Conservation (phyloP, 2,888 invertebrate genomes). For the Ischnus inquisitorius region DNA sequence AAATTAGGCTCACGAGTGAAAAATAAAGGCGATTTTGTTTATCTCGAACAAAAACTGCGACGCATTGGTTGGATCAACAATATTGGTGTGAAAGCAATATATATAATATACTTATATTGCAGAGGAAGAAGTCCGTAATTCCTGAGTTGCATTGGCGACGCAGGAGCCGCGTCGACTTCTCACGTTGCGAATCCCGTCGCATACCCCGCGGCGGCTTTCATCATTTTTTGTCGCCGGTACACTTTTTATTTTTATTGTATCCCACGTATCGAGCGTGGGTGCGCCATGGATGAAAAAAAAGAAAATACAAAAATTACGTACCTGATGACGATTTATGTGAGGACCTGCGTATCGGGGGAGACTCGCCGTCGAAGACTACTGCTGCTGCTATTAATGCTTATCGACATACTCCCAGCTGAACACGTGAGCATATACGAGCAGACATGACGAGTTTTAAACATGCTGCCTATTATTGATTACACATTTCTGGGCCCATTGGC, state of each 20-base stretch:
- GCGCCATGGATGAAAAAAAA: conserved; percentile 62
- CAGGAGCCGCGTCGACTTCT: conserved; percentile 60
- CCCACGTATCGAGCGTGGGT: conserved; percentile 78
- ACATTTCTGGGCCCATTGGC: not conserved
- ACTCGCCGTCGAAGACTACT: conserved; percentile 62
- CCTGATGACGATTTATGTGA: conserved; percentile 81
- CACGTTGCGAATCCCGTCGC: conserved; percentile 76
- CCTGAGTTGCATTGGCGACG: conserved; percentile 41
- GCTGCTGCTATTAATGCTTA: conserved; percentile 48
- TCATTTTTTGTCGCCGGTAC: conserved; percentile 81
- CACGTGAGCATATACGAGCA: conserved; percentile 37
- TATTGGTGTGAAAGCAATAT: conserved; percentile 31
- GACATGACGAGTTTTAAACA: conserved; percentile 58
- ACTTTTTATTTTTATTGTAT: conserved; percentile 82
- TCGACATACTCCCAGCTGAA: conserved; percentile 58
- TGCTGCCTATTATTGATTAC: conserved; percentile 1
- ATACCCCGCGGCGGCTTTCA: conserved; percentile 79
- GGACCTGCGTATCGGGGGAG: conserved; percentile 67
- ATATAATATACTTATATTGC: conserved; percentile 36
- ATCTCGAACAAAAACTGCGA: conserved; percentile 54
- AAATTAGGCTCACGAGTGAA: conserved; percentile 33
- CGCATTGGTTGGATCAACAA: conserved; percentile 37
- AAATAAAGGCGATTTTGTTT: conserved; percentile 47
- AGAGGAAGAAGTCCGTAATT: conserved; percentile 12
- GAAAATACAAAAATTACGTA: conserved; percentile 78